A percentile compares a stretch with the other conserved stretches of the same genome.
These are phyloP conservation scores for Eupsilia transversa DNA, from an alignment of 2,888 invertebrate species.

Conservation along the genomic window DNA sequence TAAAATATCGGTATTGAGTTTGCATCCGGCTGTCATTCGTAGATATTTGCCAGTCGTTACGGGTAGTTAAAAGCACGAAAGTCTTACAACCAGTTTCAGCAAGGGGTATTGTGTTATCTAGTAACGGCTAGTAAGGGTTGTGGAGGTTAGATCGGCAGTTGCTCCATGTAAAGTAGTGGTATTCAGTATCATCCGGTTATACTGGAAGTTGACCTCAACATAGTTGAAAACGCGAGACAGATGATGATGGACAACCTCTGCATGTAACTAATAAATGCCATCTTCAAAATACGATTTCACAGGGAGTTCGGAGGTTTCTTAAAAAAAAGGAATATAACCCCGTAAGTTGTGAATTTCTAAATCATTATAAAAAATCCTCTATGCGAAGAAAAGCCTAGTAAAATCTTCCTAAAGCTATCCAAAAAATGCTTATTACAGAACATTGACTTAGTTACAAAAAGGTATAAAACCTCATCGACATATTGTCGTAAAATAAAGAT, in stretches of 20 bases:
- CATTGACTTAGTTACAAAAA: conserved; percentile 13
- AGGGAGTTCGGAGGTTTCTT: neutral
- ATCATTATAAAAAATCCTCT: neutral
- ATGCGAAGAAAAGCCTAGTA: neutral
- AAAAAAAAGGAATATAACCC: neutral
- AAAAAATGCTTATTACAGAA: conserved; percentile 10
- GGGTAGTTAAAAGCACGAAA: neutral
- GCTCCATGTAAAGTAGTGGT: neutral
- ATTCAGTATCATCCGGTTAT: neutral
- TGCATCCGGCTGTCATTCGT: neutral
- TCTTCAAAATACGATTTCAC: neutral
- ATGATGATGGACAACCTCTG: neutral
- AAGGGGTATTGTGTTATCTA: neutral
- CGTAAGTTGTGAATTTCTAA: neutral
- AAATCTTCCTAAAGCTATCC: neutral
- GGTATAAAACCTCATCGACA: conserved; percentile 33
- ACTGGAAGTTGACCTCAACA: neutral
- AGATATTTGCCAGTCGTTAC: neutral
- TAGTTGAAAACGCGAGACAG: neutral
- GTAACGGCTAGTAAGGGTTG: neutral
- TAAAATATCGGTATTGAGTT: neutral
- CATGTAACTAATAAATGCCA: neutral
- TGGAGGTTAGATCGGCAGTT: neutral
- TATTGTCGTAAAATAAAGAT: conserved; percentile 52
- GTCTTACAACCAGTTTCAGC: neutral